Evolutionary conservation across 2,888 invertebrate genomes (phyloP).

Genomic region (Ormyrus thymus): DNA sequence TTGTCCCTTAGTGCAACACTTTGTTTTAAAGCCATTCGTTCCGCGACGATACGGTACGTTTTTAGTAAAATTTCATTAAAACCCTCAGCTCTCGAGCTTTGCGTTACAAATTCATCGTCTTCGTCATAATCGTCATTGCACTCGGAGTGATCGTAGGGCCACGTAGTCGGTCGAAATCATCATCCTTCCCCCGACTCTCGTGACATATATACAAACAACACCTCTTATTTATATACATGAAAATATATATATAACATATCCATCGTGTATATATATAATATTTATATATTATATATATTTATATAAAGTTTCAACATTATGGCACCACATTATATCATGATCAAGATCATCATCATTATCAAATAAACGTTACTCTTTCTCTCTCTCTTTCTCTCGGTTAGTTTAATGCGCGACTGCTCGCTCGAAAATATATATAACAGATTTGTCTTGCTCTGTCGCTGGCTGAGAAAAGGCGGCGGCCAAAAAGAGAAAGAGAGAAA

Average conservation of each 20-base stretch:
- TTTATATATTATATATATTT: conserved; percentile 64
- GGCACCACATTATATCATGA: conserved; percentile 65
- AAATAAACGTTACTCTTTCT: conserved; percentile 9
- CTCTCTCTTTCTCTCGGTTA: neutral
- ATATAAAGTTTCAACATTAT: conserved; percentile 73
- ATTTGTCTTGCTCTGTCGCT: conserved; percentile 24
- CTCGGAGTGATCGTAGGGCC: conserved; percentile 53
- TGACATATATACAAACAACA: conserved; percentile 74
- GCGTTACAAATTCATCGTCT: conserved; percentile 28
- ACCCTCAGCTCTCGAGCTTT: conserved; percentile 5
- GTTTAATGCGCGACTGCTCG: conserved; percentile 54
- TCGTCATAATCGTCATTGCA: conserved; percentile 47
- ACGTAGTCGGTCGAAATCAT: conserved; percentile 24
- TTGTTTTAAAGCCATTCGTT: conserved; percentile 50
- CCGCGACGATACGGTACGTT: conserved; percentile 24
- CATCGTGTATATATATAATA: conserved; percentile 59
- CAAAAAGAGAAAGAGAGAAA: neutral
- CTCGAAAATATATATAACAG: conserved; percentile 62
- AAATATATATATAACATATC: conserved; percentile 59
- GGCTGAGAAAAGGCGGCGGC: conserved; percentile 4
- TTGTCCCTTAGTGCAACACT: conserved; percentile 23
- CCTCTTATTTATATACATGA: conserved; percentile 68
- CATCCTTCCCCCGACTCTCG: conserved; percentile 17
- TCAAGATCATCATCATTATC: conserved; percentile 32
- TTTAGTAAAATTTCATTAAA: conserved; percentile 35